Evolutionary conservation across 2,797 vertebrate species (phyloP), one percentile per base, ranked within the genome.

Genomic region (Trematomus bernacchii): DNA sequence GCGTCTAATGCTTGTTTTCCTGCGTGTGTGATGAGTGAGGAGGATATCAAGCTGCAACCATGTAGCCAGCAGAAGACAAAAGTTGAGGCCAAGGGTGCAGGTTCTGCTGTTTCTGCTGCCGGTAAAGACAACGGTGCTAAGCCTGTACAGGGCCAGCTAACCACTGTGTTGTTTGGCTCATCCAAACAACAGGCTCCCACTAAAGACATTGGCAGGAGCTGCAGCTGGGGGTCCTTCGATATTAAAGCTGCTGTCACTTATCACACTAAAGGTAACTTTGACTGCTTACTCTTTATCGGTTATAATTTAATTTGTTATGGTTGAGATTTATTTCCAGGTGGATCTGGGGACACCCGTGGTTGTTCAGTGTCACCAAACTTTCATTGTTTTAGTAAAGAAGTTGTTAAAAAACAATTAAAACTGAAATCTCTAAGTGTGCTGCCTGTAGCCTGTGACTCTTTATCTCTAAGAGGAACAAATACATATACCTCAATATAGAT

Each of bases 161-260:
- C 96, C 94, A 96, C 96, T 94, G 93, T 96, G 96, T 94, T 96
- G 91, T 96, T 97, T 94, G 95, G 95, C 90, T 95, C 95, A 54
- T 92, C 96, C 93, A 97, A 97, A 96, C 97, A 97, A 90, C 96
- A 94, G 90, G 93, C 93, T 93, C 94, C 94, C 91, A 92, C 96
- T 91, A 96, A 96, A 95, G 96, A 96, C 95, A 94, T 95, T 95
- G 96, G 96, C 95, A 94, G 94, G 84, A 96, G 95, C 94, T 96
- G 96, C 93, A 97, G 95, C 95, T 97, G 95, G 96, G 95, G 96
- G 72, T 94, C 95, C 91, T 97, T 97, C 92, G 96, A 98, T 89
- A 88, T 96, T 92, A 96, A 96, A 96, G 97, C 97, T 96, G 97
- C 97, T 96, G 96, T 98, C 96, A 93, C 96, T 90, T 98, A 98